Base-by-base conservation (phyloP, 2,888 invertebrate species). In the Bugulina stolonifera region DNA sequence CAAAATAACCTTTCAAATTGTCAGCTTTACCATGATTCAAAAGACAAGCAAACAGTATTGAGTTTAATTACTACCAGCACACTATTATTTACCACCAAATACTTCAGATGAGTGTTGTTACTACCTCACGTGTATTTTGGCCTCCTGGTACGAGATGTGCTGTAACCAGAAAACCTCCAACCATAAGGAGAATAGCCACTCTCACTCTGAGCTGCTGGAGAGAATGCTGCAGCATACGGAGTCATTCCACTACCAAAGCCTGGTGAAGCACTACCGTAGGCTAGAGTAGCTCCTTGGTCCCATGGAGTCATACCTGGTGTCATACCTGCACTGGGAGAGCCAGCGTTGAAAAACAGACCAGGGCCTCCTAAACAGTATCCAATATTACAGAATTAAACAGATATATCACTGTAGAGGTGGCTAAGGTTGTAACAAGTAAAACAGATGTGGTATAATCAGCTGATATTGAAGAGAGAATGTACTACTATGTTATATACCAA, bases 221-320 rank as follows among this genome's bases (percentile, higher is more conserved):
- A 98, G 87, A 99, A 99, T 72, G 93, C 93, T 0, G 96, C 95
- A 1, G 93, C 95, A 54, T 94, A 94, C 0, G 98, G 97, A 0
- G 98, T 98, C 94, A 97, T 96, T 73, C 93, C 95, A 85, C 92
- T 91, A 73, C 93, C 81, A n/a, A 89, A 90, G 69, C 80, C 81
- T 27, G 83, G 83, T 34, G 83, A 82, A 35, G 79, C 78, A 69
- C 79, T 77, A 32, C 78, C 77, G 80, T 93, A 94, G 73, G 90
- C 90, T 29, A 85, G 83, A 2, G 86, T 86, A n/a, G 84, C 83
- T 35, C 81, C 82, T 69, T 80, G 79, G 72, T 78, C 78, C 83
- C 85, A 85, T 0, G 95, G 94, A 1, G 97, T 96, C 91, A 93
- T 93, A 72, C 91, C 80, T 70, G 83, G 83, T 5, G 82, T 81